phyloP scores from a whole-genome alignment of 35 echinoderm and acorn worm genomes.

The Ptychodera flava region DNA sequence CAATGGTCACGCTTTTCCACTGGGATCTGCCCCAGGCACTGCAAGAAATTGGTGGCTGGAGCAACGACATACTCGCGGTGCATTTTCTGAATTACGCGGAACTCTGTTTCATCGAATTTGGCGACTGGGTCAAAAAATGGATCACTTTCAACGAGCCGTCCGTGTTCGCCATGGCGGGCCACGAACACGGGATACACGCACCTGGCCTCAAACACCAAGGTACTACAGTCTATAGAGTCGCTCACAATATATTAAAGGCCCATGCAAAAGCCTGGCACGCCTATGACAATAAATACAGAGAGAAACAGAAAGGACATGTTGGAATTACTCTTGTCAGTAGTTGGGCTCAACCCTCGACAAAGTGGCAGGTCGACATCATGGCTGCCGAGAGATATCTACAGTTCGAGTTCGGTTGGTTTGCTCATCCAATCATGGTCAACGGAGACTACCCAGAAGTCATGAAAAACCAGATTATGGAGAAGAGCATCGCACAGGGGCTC shows the following conservation, averaged over 20 bases:
- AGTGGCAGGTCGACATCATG: slow-evolving; percentile 20
- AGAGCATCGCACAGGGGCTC: slow-evolving; percentile 47
- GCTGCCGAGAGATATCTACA: slow-evolving; percentile 65
- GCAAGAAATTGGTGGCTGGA: slow-evolving; percentile 42
- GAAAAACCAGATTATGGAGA: slow-evolving; percentile 53
- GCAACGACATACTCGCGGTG: slow-evolving; percentile 11
- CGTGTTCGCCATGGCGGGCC: slow-evolving; percentile 28
- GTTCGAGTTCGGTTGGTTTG: slow-evolving; percentile 84
- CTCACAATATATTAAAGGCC: slow-evolving; percentile 37
- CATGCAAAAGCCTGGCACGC: slow-evolving; percentile 45
- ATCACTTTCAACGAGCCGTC: slow-evolving; percentile 57
- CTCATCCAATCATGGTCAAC: slow-evolving; percentile 53
- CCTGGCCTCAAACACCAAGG: slow-evolving; percentile 23
- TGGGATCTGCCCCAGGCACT: slow-evolving; percentile 47
- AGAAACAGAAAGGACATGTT: slow-evolving; percentile 46
- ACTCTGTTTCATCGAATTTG: slow-evolving; percentile 38
- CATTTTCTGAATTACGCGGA: slow-evolving; percentile 29
- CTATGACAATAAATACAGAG: slow-evolving; percentile 28
- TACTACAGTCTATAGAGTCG: slow-evolving; percentile 16
- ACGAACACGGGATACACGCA: slow-evolving; percentile 25
- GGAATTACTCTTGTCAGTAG: slow-evolving; percentile 72
- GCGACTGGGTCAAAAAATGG: slow-evolving; percentile 40
- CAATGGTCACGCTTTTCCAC: slow-evolving; percentile 45
- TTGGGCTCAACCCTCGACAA: slow-evolving; percentile 45
- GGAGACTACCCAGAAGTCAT: slow-evolving; percentile 87